Base-by-base conservation (phyloP, 2,797 vertebrate species). In the Balearica regulorum region DNA sequence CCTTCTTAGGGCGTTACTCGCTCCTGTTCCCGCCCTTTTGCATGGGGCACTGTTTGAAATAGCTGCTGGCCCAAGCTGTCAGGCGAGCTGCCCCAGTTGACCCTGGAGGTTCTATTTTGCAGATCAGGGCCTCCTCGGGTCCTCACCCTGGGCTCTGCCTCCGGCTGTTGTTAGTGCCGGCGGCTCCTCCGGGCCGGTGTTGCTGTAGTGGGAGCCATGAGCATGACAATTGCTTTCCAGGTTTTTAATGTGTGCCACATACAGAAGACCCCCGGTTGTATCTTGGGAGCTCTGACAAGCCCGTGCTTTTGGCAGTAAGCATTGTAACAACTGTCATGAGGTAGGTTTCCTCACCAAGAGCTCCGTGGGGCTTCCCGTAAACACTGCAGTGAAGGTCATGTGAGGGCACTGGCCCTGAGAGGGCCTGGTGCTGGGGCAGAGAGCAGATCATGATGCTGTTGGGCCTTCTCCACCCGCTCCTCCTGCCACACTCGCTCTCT, bases 311-410 rank as follows among this genome's bases (percentile, higher is more conserved):
- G 94, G 73, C 94, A 88, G 76, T 83, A 89, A 92, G 79, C n/a
- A 2, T 94, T 90, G 91, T 93, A 87, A 79, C 94, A 92, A 92
- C 94, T 88, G 96, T 64, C 60, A 89, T 93, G 92, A 94, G 94
- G 94, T 93, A 91, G 87, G 81, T 91, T 94, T 92, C 87, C 84
- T 92, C 69, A 57, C 69, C 4, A 5, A 83, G 61, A 0, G 4
- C 81, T 79, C 58, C 0, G 4, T 82, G 80, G 78, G 84, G 90
- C 78, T 96, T 93, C 75, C 78, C 33, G 0, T 73, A 87, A 92
- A 78, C 10, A 5, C 80, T 8, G 0, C 5, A 39, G 72, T 39
- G 46, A 62, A 92, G 82, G 87, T 92, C 3, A 0, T 71, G 60
- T 83, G 83, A 94, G 91, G 82, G 61, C 82, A 80, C 24, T 37